phyloP scores from a whole-genome alignment of 1,140 invertebrate genomes.

The Micrasema longulum region DNA sequence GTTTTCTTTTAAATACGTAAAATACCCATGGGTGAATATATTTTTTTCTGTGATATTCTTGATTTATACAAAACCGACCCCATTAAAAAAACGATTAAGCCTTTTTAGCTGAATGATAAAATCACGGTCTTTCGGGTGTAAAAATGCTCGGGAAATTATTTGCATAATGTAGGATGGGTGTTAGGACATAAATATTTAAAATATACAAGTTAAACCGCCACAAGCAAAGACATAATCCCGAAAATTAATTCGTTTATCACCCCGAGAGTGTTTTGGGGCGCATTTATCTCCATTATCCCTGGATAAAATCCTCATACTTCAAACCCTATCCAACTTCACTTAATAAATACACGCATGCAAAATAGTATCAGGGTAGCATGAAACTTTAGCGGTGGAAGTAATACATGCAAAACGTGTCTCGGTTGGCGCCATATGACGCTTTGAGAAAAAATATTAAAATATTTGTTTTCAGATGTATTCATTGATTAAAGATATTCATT shows the following conservation, averaged over 20 bases:
- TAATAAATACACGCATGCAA: conserved; percentile 54
- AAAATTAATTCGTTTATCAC: conserved; percentile 56
- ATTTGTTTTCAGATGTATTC: too few species aligned
- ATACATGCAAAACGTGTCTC: conserved; percentile 36
- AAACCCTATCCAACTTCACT: conserved; percentile 51
- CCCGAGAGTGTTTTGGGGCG: conserved; percentile 49
- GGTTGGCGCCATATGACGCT: conserved; percentile 13
- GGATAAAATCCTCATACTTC: conserved; percentile 43
- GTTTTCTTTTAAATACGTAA: too few species aligned
- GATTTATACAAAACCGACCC: not conserved
- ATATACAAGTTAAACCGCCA: conserved; percentile 52
- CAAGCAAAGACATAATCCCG: conserved; percentile 55
- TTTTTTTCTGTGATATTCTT: too few species aligned
- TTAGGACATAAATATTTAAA: conserved; percentile 54
- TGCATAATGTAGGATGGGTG: conserved; percentile 50
- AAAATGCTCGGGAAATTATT: conserved; percentile 48
- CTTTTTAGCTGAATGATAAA: conserved; percentile 50
- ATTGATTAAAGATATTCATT: too few species aligned
- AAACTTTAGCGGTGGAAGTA: conserved; percentile 19
- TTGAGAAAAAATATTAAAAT: not conserved
- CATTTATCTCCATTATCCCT: conserved; percentile 55
- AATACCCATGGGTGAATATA: too few species aligned
- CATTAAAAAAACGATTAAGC: conserved; percentile 48
- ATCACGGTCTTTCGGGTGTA: conserved; percentile 35
- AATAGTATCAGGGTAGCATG: conserved; percentile 43